phyloP scores from a whole-genome alignment of 2,797 vertebrate species.

The Remorina albescens region DNA sequence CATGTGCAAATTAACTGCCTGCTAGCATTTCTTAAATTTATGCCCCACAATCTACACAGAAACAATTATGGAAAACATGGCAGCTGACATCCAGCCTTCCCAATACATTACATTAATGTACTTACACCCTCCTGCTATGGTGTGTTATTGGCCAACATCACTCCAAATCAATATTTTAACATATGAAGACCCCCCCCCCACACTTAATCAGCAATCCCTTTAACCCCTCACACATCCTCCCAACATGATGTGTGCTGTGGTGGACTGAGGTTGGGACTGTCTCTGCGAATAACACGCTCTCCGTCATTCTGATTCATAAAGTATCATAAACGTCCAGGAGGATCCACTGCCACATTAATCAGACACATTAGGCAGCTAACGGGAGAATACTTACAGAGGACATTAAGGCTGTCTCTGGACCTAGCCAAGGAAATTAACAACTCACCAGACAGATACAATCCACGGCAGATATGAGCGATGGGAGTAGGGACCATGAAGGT shows the following conservation, averaged over 20 bases:
- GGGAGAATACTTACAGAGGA: slow-evolving; percentile 81
- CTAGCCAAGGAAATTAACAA: slow-evolving; percentile 84
- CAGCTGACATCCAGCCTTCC: slow-evolving; percentile 50
- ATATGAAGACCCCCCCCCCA: slow-evolving; percentile 4
- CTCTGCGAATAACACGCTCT: slow-evolving; percentile 68
- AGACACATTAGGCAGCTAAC: slow-evolving; percentile 82
- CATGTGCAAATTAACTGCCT: slow-evolving; percentile 59
- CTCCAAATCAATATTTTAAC: slow-evolving; percentile 80
- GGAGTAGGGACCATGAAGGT: slow-evolving; percentile 74
- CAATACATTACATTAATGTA: slow-evolving; percentile 28
- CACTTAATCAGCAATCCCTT: slow-evolving; percentile 33
- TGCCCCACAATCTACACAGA: slow-evolving; percentile 49
- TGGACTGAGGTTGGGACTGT: slow-evolving; percentile 31
- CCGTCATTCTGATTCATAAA: slow-evolving; percentile 80
- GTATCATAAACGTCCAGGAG: slow-evolving; percentile 83
- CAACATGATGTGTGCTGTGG: background rate
- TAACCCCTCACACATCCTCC: slow-evolving; percentile 22
- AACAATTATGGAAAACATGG: slow-evolving; percentile 64
- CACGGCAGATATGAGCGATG: slow-evolving; percentile 80
- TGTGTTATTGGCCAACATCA: slow-evolving; percentile 72
- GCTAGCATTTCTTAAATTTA: slow-evolving; percentile 57
- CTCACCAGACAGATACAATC: slow-evolving; percentile 82
- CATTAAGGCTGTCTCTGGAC: slow-evolving; percentile 82
- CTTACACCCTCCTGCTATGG: slow-evolving; percentile 53
- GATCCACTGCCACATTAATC: slow-evolving; percentile 83